Evolutionary conservation across 2,797 vertebrate genomes (phyloP).

Genomic region (Pseudotriccus pelzelni): DNA sequence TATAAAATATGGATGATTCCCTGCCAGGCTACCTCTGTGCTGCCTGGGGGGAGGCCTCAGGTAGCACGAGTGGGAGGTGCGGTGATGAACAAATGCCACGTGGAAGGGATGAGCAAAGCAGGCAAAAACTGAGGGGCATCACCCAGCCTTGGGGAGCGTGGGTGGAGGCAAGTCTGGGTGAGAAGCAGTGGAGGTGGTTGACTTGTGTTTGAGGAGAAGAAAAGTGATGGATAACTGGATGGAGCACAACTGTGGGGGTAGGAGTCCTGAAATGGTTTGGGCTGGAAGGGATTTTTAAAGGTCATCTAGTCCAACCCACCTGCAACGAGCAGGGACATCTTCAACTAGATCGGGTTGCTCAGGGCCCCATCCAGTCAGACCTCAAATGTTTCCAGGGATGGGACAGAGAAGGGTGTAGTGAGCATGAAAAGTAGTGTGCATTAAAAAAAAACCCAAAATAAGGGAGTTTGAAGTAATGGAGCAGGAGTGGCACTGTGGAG

Average conservation of each 20-base stretch:
- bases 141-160: neutral
- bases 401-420: neutral
- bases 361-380: rapidly evolving
- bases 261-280: neutral
- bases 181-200: neutral
- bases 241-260: neutral
- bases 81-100: rapidly evolving
- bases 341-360: neutral
- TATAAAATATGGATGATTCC: slow-evolving; percentile 13
- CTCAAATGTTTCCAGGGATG: neutral
- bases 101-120: neutral
- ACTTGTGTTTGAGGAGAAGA: neutral
- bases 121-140: neutral
- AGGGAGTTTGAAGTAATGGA: neutral
- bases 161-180: neutral
- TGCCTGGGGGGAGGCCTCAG: neutral
- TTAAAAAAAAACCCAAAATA: neutral
- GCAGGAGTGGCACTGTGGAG: neutral
- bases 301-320: too few species aligned
- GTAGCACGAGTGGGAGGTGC: neutral
- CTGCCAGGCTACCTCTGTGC: neutral
- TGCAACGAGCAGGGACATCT: neutral
- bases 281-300: neutral
- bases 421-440: neutral
- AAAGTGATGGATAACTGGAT: neutral